phyloP scores from a whole-genome alignment of 2,113 vertebrate genomes.

The Zootoca vivipara region DNA sequence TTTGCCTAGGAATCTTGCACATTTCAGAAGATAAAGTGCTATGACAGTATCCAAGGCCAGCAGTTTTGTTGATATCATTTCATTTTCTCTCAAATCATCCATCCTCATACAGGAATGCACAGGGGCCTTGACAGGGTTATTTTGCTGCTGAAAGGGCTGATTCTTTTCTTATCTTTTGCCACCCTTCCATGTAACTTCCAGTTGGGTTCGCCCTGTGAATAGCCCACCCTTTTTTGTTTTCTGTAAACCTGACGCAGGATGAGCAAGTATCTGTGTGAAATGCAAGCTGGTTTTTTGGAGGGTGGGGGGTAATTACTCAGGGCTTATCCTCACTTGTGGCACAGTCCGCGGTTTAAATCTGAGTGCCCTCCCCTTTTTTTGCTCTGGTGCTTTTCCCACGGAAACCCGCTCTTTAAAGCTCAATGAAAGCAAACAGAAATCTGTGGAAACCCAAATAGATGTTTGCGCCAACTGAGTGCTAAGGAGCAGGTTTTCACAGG shows the following conservation, averaged over 20 bases:
- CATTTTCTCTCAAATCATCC: constrained; percentile 69
- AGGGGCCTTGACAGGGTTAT: constrained; percentile 68
- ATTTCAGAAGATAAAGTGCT: constrained; percentile 19
- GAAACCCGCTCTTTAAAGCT: no score
- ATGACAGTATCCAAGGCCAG: constrained; percentile 59
- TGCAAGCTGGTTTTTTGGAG: constrained; percentile 44
- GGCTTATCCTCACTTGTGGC: no score
- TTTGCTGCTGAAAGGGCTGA: constrained; percentile 57
- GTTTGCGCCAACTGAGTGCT: no score
- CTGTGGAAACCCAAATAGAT: no score
- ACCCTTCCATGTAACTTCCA: constrained; percentile 63
- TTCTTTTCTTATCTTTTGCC: constrained; percentile 54
- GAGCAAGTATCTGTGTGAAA: constrained; percentile 64
- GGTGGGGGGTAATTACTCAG: no score
- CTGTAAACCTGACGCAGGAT: constrained; percentile 62
- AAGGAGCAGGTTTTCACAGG: no score
- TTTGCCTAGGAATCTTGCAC: neutral
- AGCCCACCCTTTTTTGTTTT: constrained; percentile 64
- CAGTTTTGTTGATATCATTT: constrained; percentile 48
- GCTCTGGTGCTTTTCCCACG: no score
- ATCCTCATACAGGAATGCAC: constrained; percentile 50
- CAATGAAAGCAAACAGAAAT: no score
- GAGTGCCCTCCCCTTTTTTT: no score
- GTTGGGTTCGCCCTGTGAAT: constrained; percentile 62
- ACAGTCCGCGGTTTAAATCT: no score